Base-by-base conservation (phyloP, 35 echinoderm and acorn worm species). In the Lytechinus variegatus region DNA sequence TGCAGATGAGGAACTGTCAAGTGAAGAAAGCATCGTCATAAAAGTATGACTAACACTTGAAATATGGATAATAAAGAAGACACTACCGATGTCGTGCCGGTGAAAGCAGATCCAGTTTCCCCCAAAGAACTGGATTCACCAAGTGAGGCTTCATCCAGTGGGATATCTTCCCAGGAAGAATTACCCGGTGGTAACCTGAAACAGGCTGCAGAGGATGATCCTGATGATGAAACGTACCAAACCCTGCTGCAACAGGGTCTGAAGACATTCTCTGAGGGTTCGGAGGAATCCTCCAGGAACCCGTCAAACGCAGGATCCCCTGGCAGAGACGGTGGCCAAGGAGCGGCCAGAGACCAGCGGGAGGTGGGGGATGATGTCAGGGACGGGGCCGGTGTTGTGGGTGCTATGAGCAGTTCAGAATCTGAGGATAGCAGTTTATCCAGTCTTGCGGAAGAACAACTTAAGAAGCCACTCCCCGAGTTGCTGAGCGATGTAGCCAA, bases 401-500 rank as follows among this genome's bases (percentile, higher is more conserved):
- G 29, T 16, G 28, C 28, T 54, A 90, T 90, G 88, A 90, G 52
- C 29, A 90, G 52, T 10, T 52, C 88, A 10, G 29, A 21, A 52
- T 90, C 88, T 14, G 88, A 44, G 28, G 88, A 90, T 54, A 90
- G 88, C 29, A 90, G 52, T 90, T 10, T 54, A 29, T 13, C 55
- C 9, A 54, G 52, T 27, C 54, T 95, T 95, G 86, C 94, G 8
- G 94, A 95, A 1, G 94, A 97, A 56, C 72, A 72, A 14, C 61
- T 89, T 13, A 95, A 95, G 28, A 96, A 98, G 79, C 97, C 97
- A 6, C 58, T 98, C 28, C 60, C 54, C 56, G 97, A 98, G 89
- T 57, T 72, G 24, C 94, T 98, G 11, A 95, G 92, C n/a, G 97
- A 98, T 94, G 97, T 96, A 10, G 97, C 66, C n/a, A 95, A 86